Evolutionary conservation across 1,140 invertebrate species (phyloP).

Genomic region (Drosophila ogumai): DNA sequence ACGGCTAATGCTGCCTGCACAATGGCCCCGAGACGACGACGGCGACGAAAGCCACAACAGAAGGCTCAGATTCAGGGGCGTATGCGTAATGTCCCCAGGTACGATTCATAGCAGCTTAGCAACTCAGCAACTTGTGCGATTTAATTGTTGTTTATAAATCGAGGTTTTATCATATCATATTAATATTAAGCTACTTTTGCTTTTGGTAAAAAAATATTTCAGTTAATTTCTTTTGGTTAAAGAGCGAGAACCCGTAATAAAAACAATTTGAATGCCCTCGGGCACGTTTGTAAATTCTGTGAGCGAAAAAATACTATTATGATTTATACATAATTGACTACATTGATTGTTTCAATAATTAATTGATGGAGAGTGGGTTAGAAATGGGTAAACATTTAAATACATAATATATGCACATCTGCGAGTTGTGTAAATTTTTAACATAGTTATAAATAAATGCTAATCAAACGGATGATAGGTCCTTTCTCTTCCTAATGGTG

Average conservation of each 20-base stretch:
- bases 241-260: background rate
- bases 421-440: background rate
- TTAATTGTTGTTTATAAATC: slow-evolving; percentile 9
- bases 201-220: background rate
- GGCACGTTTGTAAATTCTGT: background rate
- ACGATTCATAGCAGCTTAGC: slow-evolving; percentile 6
- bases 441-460: background rate
- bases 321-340: background rate
- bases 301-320: slow-evolving; percentile 4
- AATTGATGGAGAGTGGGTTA: background rate
- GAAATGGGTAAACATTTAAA: background rate
- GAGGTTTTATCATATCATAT: background rate
- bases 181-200: background rate
- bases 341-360: background rate
- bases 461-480: background rate
- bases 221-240: background rate
- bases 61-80: slow-evolving; percentile 1
- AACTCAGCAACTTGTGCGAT: background rate
- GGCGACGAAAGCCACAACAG: slow-evolving; percentile 1
- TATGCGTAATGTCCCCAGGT: slow-evolving; percentile 26
- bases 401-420: background rate
- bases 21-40: slow-evolving; percentile 15
- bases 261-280: background rate
- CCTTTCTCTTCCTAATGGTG: slow-evolving; percentile 12
- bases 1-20: slow-evolving; percentile 19